These are phyloP conservation scores for Lepas anatifera DNA, from an alignment of 2,888 invertebrate species.

Conservation along the genomic window DNA sequence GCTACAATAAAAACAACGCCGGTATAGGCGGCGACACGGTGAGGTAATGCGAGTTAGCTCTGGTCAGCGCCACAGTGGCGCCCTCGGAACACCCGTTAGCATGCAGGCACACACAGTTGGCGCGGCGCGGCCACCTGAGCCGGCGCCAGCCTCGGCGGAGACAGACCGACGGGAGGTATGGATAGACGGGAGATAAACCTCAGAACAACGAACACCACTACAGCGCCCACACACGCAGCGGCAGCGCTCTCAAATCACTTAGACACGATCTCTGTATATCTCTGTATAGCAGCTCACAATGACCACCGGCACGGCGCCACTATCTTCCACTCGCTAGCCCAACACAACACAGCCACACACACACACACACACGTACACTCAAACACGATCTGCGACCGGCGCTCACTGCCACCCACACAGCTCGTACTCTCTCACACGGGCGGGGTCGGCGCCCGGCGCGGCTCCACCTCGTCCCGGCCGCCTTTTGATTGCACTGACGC, in stretches of 20 bases:
- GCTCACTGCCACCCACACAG: no score
- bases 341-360: no score
- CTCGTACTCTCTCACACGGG: no score
- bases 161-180: no score
- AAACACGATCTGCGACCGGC: neutral
- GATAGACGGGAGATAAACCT: neutral
- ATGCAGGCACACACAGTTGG: neutral
- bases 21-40: neutral
- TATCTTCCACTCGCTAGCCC: neutral
- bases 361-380: neutral
- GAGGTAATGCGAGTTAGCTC: neutral
- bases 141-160: no score
- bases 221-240: neutral
- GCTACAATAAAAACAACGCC: neutral
- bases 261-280: no score
- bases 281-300: no score
- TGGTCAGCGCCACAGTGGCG: neutral
- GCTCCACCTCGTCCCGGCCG: neutral
- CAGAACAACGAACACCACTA: neutral
- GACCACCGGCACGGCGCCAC: no score
- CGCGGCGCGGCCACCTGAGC: neutral
- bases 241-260: no score
- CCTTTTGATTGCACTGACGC: neutral
- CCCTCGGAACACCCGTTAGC: neutral
- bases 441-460: no score